phyloP scores from a whole-genome alignment of 2,888 invertebrate genomes.

The Bellardia pandia region DNA sequence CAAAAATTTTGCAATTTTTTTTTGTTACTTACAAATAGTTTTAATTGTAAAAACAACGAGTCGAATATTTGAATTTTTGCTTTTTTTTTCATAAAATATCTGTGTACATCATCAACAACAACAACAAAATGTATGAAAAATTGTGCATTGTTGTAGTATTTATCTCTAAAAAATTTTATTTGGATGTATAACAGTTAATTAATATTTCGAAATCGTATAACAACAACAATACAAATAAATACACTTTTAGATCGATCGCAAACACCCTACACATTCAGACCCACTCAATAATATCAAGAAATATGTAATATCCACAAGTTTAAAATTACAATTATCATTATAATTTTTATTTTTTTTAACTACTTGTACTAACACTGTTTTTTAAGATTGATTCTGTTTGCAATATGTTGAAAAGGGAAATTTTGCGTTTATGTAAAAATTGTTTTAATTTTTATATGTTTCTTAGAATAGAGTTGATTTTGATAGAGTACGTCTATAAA shows the following conservation, averaged over 20 bases:
- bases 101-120: conserved; percentile 5
- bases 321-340: conserved; percentile 14
- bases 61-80: conserved; percentile 13
- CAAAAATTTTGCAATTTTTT: background rate
- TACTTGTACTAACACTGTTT: conserved; percentile 22
- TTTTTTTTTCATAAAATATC: conserved; percentile 11
- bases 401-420: conserved; percentile 15
- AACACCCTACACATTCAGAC: background rate
- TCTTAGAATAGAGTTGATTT: conserved; percentile 28
- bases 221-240: background rate
- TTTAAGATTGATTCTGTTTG: conserved; percentile 4
- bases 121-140: background rate
- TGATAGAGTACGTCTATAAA: conserved; percentile 10
- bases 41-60: conserved; percentile 16
- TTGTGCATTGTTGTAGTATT: background rate
- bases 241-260: background rate
- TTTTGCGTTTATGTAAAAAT: conserved; percentile 13
- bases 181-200: background rate
- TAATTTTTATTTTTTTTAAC: conserved; percentile 27
- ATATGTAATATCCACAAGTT: conserved; percentile 3
- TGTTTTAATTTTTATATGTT: conserved; percentile 44
- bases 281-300: conserved; percentile 5
- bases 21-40: conserved; percentile 45
- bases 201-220: background rate
- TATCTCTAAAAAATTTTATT: background rate